Evolutionary conservation across 2,797 vertebrate genomes (phyloP), one percentile per base, ranked within the genome.

Genomic region (Sebastolobus alascanus): DNA sequence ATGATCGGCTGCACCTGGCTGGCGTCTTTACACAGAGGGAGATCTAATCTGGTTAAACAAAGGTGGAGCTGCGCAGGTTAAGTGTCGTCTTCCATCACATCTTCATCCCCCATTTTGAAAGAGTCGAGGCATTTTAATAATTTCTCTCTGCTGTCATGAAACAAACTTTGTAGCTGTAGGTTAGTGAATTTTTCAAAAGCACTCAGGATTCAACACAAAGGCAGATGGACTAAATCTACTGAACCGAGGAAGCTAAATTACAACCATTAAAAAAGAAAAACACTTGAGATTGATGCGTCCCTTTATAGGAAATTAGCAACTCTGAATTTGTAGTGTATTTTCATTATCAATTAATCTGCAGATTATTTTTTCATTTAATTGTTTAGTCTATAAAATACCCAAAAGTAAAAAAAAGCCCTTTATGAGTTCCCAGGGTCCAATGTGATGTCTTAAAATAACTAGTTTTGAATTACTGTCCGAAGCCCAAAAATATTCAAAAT

Each of bases 11-110:
- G 68, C 71, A 63, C 67, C 79, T 59, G 71, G 55, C 66, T 43
- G 67, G 38, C 59, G 74, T 81, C 63, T 68, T 75, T 74, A 73
- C 77, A 75, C 82, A 46, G 33, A 29, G 43, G 27, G 60, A 84
- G 52, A 60, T 81, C 56, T 71, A 70, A 85, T 90, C 35, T 85
- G 78, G 65, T 83, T 78, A 76, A 90, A 88, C 70, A 80, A 79
- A 68, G 38, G 63, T 6, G 50, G 10, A 52, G 77, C 79, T 29
- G 29, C 68, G 13, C n/a, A 80, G 77, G 54, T 79, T 25, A 70
- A 80, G 54, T 68, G 75, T 38, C 72, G 61, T 76, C 87, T 81
- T 72, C 52, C 25, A 25, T 72, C 58, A n/a, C 74, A 11, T 35
- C 61, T 20, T 37, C 22, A 27, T 29, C 6, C 7, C 0, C 7